These are phyloP conservation scores for Drosophila villosipedis DNA, from an alignment of 2,888 invertebrate genomes.

Conservation along the genomic window DNA sequence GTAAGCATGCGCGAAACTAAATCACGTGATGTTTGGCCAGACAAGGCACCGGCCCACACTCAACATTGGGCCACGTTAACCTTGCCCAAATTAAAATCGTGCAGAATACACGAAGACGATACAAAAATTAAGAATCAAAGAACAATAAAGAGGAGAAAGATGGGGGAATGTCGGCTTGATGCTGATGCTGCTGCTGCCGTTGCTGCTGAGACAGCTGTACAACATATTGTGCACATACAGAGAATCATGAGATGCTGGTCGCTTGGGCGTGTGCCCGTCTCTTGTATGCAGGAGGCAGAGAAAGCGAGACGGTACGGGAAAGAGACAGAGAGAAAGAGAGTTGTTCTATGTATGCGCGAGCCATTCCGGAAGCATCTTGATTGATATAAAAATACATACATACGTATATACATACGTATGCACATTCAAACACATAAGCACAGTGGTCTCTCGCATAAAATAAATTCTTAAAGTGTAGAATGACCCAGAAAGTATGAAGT, in stretches of 20 bases:
- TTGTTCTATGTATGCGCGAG: conserved; percentile 14
- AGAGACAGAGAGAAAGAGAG: background rate
- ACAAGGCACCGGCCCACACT: conserved; percentile 42
- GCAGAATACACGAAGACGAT: conserved; percentile 4
- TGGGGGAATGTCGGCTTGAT: background rate
- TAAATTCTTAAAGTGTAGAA: background rate
- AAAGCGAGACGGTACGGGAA: conserved; percentile 1
- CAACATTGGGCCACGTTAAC: conserved; percentile 56
- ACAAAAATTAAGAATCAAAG: background rate
- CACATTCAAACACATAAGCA: background rate
- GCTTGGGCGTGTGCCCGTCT: conserved; percentile 60
- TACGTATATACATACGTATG: background rate
- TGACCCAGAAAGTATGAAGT: background rate
- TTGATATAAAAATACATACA: conserved; percentile 38
- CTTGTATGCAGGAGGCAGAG: background rate
- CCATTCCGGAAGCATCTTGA: conserved; percentile 55
- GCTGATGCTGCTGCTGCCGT: background rate
- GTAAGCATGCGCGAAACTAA: conserved; percentile 63
- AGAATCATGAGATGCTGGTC: conserved; percentile 63
- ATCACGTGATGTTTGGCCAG: conserved; percentile 71
- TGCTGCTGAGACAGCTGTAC: conserved; percentile 17
- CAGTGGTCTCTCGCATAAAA: background rate
- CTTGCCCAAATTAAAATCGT: conserved; percentile 27
- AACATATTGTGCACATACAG: conserved; percentile 41
- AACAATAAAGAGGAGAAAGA: background rate